These are phyloP conservation scores for Eutrigla gurnardus DNA, from an alignment of 2,797 vertebrate genomes.

Conservation along the genomic window DNA sequence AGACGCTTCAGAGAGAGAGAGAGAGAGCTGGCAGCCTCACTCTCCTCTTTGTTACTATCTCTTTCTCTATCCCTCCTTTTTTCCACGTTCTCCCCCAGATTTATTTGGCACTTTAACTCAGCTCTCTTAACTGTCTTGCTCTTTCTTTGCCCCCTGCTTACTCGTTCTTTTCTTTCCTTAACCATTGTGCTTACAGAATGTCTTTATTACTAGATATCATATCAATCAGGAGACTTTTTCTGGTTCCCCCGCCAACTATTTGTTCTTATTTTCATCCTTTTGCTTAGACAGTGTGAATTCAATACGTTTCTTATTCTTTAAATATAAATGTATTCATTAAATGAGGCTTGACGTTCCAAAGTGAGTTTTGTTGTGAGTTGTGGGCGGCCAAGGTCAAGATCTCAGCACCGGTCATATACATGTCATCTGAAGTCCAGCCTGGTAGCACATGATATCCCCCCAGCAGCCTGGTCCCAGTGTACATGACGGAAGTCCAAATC, in stretches of 20 bases:
- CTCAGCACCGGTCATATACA: neutral
- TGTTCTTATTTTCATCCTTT: neutral
- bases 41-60: slow-evolving; percentile 60
- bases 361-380: slow-evolving; percentile 1
- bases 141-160: neutral
- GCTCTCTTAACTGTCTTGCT: neutral
- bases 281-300: no score
- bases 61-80: slow-evolving; percentile 49
- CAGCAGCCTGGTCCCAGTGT: neutral
- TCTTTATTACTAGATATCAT: slow-evolving; percentile 1
- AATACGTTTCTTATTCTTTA: neutral
- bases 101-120: neutral
- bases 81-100: slow-evolving; percentile 1
- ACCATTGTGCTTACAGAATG: neutral
- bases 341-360: neutral
- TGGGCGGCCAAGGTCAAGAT: neutral
- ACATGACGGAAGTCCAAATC: neutral
- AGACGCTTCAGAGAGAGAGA: slow-evolving; percentile 72
- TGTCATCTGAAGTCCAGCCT: neutral
- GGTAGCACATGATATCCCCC: neutral
- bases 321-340: neutral
- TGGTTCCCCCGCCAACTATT: neutral
- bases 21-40: slow-evolving; percentile 53
- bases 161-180: slow-evolving; percentile 8
- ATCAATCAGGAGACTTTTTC: neutral